phyloP scores from a whole-genome alignment of 1,140 invertebrate species.

The Aphis craccivora region DNA sequence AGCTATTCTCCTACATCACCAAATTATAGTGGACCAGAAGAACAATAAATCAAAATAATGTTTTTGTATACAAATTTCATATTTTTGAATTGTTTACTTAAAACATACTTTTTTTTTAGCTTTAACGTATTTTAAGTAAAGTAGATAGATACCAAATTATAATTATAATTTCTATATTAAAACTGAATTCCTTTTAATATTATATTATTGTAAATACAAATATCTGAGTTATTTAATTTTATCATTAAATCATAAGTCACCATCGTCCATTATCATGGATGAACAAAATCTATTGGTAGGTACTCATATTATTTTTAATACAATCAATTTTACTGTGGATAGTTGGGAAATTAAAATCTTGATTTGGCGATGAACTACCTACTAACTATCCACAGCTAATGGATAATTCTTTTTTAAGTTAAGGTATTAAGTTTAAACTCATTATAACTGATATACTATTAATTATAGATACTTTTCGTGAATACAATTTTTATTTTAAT shows the following conservation, averaged over 20 bases:
- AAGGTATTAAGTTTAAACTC: not conserved
- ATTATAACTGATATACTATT: not conserved
- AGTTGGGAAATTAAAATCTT: not conserved
- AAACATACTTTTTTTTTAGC: not conserved
- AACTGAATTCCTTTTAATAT: constrained; percentile 5
- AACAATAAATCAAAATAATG: constrained; percentile 15
- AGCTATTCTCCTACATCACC: constrained; percentile 87
- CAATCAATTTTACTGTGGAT: not conserved
- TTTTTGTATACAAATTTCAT: not conserved
- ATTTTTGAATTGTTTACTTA: not conserved
- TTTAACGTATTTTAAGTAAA: not conserved
- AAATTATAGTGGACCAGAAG: constrained; percentile 65
- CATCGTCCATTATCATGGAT: not conserved
- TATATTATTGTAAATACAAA: not conserved
- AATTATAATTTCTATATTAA: not conserved
- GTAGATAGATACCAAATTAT: not conserved
- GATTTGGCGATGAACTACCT: not conserved
- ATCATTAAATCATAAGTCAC: not conserved
- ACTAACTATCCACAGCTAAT: not conserved
- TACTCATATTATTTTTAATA: not conserved
- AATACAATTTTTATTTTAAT: not conserved
- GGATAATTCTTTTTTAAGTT: not conserved
- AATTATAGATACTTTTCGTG: not conserved
- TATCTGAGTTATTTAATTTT: not conserved
- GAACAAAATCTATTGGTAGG: not conserved